Conservation (phyloP, 1,140 invertebrate genomes). For the Cephus cinctus region DNA sequence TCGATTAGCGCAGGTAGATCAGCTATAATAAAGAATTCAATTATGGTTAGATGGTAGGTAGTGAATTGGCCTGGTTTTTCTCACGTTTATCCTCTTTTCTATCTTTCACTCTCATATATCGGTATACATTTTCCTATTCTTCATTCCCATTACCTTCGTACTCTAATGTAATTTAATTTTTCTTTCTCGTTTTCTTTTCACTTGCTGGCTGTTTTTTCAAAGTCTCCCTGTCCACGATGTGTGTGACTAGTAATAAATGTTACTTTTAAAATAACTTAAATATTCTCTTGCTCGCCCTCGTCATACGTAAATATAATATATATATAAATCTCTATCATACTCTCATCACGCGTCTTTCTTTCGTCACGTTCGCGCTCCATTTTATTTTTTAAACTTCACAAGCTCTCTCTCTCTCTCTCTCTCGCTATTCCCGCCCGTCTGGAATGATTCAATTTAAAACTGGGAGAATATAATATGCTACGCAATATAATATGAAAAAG, state of each 20-base stretch:
- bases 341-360: slow-evolving; percentile 3
- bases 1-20: slow-evolving; percentile 26
- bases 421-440: slow-evolving; percentile 28
- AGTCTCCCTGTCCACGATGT: slow-evolving; percentile 33
- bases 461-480: slow-evolving; percentile 21
- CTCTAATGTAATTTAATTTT: no score
- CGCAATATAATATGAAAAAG: slow-evolving; percentile 8
- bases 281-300: slow-evolving; percentile 7
- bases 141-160: no score
- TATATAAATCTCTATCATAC: slow-evolving; percentile 34
- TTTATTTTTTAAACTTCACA: no score
- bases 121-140: no score
- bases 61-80: slow-evolving; percentile 4
- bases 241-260: slow-evolving; percentile 51
- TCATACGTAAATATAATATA: slow-evolving; percentile 18
- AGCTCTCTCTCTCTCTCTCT: slow-evolving; percentile 19
- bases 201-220: slow-evolving; percentile 10
- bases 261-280: slow-evolving; percentile 46
- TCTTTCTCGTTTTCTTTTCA: not conserved
- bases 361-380: slow-evolving; percentile 22
- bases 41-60: not conserved
- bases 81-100: slow-evolving; percentile 2
- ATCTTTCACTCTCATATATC: slow-evolving; percentile 3
- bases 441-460: slow-evolving; percentile 45
- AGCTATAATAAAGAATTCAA: slow-evolving; percentile 1